Evolutionary conservation across 1,140 invertebrate species (phyloP), one percentile per base, ranked within the genome.

Genomic region (Polypedilum pembai): DNA sequence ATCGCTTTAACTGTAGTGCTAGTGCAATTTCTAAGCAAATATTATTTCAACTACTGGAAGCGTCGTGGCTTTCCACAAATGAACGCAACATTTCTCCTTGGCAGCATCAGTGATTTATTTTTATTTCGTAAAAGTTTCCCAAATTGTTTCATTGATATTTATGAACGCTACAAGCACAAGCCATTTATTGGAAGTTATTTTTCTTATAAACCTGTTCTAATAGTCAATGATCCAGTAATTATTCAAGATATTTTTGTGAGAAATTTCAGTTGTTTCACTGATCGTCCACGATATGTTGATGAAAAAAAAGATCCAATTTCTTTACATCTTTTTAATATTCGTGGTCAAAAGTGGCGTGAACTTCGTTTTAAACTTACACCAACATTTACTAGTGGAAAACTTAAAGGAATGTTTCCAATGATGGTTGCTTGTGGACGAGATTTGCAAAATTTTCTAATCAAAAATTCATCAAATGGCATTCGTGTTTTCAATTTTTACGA

Each of bases 271-370:
- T 78, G 80, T 77, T 87, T 87, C 77, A 79, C 80, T 17, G 82
- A 84, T 76, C 78, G 82, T 20, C 80, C 80, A 12, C 18, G 82
- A 2, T 79, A 82, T 66, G 81, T 81, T 63, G 82, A 85, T 74
- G 82, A 84, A 75, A 79, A 84, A 75, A 78, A 80, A 12, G 85
- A 87, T 76, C 85, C 85, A 1, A 24, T 88, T 0, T 80, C 82
- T n/a, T 82, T 81, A 3, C 82, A 86, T 76, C 76, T 88, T 20
- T 85, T 87, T 75, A 81, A 80, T 1, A 75, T 85, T 17, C 78
- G 79, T 18, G 86, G 85, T 15, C 76, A 79, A 17, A 80, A 83
- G 75, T 88, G 86, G 86, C 86, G 84, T 76, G 74, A 77, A 20
- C 66, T 82, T 0, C 76, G 84, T 45, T 75, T 75, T 18, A 81